phyloP scores from a whole-genome alignment of 2,797 vertebrate genomes.

The Benthosema pterotum region DNA sequence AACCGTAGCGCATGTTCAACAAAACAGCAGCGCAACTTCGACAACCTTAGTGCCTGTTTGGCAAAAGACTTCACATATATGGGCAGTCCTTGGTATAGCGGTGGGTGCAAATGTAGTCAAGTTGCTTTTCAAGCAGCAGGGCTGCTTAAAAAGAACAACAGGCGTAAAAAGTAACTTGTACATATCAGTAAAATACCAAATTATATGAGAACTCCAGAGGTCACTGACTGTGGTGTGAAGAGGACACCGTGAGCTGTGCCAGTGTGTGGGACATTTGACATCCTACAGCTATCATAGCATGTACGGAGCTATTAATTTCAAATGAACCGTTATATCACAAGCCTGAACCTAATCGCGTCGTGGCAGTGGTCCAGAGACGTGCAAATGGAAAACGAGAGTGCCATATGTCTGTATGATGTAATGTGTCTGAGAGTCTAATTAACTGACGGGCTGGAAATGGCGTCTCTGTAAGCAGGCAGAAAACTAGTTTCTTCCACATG shows the following conservation, averaged over 20 bases:
- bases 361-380: neutral
- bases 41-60: too few relatives aligned
- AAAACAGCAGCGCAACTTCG: too few relatives aligned
- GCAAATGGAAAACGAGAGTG: neutral
- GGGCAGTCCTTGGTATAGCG: too few relatives aligned
- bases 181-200: neutral
- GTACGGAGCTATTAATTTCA: neutral
- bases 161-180: constrained; percentile 1
- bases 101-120: too few relatives aligned
- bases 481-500: constrained; percentile 49
- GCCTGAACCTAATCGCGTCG: neutral
- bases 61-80: too few relatives aligned
- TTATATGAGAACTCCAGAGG: neutral
- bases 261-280: neutral
- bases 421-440: constrained; percentile 21
- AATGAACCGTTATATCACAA: neutral
- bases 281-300: neutral
- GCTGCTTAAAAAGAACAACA: neutral
- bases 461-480: constrained; percentile 26
- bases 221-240: neutral
- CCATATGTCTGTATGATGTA: constrained; percentile 15
- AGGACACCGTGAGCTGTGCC: neutral
- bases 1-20: too few relatives aligned
- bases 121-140: too few relatives aligned
- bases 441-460: constrained; percentile 23